Conservation (phyloP, 2,797 vertebrate genomes). For the Cottoperca gobio region DNA sequence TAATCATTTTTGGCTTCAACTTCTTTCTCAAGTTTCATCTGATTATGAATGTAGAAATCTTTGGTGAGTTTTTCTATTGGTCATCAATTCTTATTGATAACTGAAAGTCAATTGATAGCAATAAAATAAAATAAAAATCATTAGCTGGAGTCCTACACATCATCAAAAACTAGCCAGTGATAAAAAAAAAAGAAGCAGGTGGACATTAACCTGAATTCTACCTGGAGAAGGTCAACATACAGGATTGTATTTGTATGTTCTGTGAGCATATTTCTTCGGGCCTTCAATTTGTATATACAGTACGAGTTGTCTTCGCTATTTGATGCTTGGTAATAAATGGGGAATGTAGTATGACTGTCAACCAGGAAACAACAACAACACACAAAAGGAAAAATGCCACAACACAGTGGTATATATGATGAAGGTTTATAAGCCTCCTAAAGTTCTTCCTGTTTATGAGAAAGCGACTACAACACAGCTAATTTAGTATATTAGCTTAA, state of each 20-base stretch:
- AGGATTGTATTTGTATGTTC: background rate
- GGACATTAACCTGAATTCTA: background rate
- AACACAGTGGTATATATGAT: background rate
- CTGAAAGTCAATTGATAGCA: background rate
- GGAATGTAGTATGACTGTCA: background rate
- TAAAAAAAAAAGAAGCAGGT: background rate
- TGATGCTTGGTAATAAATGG: background rate
- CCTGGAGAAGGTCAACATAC: background rate
- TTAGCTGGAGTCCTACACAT: background rate
- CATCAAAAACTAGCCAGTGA: background rate
- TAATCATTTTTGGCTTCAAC: background rate
- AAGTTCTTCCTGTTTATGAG: background rate
- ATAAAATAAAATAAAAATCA: background rate
- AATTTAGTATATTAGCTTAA: background rate
- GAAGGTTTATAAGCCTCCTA: background rate
- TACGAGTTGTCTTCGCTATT: background rate
- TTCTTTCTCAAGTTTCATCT: background rate
- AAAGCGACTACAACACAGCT: background rate
- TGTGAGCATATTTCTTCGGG: background rate
- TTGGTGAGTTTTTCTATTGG: background rate
- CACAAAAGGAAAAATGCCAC: background rate
- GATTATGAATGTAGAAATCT: background rate
- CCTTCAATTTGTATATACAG: background rate
- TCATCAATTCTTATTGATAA: background rate
- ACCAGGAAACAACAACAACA: background rate